Evolutionary conservation across 2,113 vertebrate genomes (phyloP), one percentile per base, ranked within the genome.

Genomic region (Desmodus rotundus): DNA sequence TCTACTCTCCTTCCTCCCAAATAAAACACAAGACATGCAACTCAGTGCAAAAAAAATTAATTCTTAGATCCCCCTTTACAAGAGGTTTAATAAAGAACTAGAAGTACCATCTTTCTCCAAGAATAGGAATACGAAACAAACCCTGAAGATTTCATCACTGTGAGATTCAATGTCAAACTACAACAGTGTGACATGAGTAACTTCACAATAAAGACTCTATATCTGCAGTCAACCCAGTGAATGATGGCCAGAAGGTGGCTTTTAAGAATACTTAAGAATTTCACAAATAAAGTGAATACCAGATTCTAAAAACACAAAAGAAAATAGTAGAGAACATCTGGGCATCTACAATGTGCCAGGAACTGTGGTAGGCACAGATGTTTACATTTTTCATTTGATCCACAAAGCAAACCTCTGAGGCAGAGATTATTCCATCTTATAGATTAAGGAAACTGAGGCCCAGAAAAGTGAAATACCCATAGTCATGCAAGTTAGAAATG

Each of bases 91-190:
- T 68, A 86, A 70, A 65, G 61, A 95, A 80, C 52, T 19, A 76
- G 9, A 85, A 82, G 33, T 58, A 91, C 67, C 54, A 82, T 68
- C 65, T 91, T 95, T 93, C 54, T 95, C 78, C 74, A 91, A 95
- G n/a, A 20, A 43, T 9, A 70, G 4, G 28, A 88, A 20, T 86
- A 67, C 70, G 84, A 88, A 86, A 89, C 22, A 78, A 76, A 43
- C 12, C 12, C 43, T 86, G 36, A 93, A 94, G 61, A 91, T 83
- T 80, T 68, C 47, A 86, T 83, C 68, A 68, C 73, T 87, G n/a
- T 43, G 31, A 96, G 65, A 47, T 58, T 94, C 70, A 52, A 7
- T 16, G 87, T 80, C 58, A 90, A 95, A 84, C 22, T 22, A 50
- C 33, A 97, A 89, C 31, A 72, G 28, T 76, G 16, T 50, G 52